Base-by-base conservation (phyloP, 2,797 vertebrate genomes). In the Lepidocolaptes lacrymiger region DNA sequence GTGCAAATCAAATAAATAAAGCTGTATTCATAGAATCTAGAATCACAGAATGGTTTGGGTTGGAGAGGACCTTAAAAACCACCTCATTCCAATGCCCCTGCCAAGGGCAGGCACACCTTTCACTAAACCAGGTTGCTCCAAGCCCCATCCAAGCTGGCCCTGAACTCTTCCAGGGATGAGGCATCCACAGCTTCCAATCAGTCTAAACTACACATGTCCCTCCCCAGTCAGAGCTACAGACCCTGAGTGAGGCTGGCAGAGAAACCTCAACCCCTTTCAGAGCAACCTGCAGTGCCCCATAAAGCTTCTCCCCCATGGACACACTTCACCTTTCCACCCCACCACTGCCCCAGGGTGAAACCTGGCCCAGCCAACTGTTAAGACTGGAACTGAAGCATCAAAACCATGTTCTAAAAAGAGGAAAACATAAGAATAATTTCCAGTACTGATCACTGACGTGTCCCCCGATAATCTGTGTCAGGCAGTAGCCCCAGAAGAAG, bases 401-500 rank as follows among this genome's bases (percentile, higher is more conserved):
- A 43, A 73, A 36, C 43, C 54, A 34, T 7, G 51, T 26, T 5
- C 6, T 9, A 44, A 88, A 22, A 28, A 22, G 89, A 37, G 71
- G 59, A 46, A 87, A 84, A 62, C 2, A 9, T 0, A 28, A 62
- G 36, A 61, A 15, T 9, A 16, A 72, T 27, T 68, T 21, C 46
- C 71, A 39, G 30, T 97, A 98, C 98, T 95, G 93, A 95, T 99
- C 99, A 55, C 99, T 99, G 95, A 99, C 98, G 78, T 99, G 99
- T 91, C 99, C 99, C 9, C 99, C 99, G 4, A 98, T 89, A 21
- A 99, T 98, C 97, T 99, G 99, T 1, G 99, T 99, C 97, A 99
- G 97, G 97, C 99, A 99, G 98, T 99, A 99, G 39, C 99, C 99
- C 99, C 99, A 99, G 98, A 99, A 99, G 98, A 99, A 99, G 98